Base-by-base conservation (phyloP, 2,888 invertebrate species). In the Nomada lathburiana region DNA sequence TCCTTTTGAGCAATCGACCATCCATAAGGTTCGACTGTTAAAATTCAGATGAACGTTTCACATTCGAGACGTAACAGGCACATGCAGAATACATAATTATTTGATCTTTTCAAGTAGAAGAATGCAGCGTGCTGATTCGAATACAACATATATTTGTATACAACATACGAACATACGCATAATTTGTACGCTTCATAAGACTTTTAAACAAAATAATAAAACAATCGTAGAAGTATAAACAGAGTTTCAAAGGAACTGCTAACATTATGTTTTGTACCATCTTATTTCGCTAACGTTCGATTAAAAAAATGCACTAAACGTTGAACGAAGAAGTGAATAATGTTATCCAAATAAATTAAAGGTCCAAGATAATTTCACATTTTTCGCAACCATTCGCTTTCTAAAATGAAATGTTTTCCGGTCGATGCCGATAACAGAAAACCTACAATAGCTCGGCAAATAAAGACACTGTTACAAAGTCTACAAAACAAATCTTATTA, bases 401-500 rank as follows among this genome's bases (percentile, higher is more conserved):
- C 47, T 36, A 23, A 18, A 20, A 55, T 23, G 60, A 50, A 57
- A 42, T 2, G 18, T 47, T 10, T 13, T 52, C 18, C n/a, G 5
- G 29, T 16, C 55, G 44, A 67, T 55, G 60, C 23, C n/a, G 75
- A 74, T 65, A 60, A 53, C 64, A 23, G 20, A 7, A 23, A 59
- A 47, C 20, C 42, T 20, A 47, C 9, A 23, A 64, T 18, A 5
- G 47, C 36, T 64, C 50, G 52, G 9, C 4, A 36, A 57, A 72
- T 42, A 50, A 36, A 44, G 62, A 20, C 18, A 16, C 13, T 47
- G 26, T 57, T 20, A 68, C 47, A 62, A 13, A 18, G 73, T 76
- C 26, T 13, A 76, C 68, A 29, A 57, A 69, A 76, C 44, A n/a
- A 42, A 36, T 9, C 16, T 36, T 55, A 20, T 76, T 68, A 42